These are phyloP conservation scores for Galago senegalensis DNA, from an alignment of 2,797 vertebrate genomes.

Conservation along the genomic window DNA sequence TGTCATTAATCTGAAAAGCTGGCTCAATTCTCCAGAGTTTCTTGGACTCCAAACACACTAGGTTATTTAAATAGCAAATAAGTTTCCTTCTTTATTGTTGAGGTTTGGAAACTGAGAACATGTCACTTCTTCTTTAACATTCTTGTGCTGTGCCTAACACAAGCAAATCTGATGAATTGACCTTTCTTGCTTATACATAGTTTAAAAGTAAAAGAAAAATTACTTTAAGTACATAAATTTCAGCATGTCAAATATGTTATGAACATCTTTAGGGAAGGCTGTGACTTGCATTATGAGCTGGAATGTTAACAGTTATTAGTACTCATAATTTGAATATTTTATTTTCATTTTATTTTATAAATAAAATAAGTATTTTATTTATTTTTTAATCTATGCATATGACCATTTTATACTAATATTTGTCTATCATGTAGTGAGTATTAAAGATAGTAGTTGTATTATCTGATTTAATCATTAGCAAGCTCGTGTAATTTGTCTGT, in stretches of 20 bases:
- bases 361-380: background rate
- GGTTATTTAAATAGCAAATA: background rate
- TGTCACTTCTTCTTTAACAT: background rate
- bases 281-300: background rate
- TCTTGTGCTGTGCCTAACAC: background rate
- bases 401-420: background rate
- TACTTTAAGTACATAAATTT: background rate
- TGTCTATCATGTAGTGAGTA: background rate
- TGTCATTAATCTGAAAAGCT: background rate
- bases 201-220: slow-evolving; percentile 15
- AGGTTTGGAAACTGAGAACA: background rate
- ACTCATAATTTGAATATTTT: background rate
- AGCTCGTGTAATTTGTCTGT: background rate
- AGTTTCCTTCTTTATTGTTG: background rate
- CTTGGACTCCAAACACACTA: background rate
- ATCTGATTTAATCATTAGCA: background rate
- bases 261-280: background rate
- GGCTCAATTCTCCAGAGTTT: background rate
- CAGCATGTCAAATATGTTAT: background rate
- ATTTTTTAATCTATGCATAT: background rate
- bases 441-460: background rate
- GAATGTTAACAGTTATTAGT: background rate
- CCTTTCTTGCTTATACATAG: background rate
- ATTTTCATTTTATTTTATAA: background rate
- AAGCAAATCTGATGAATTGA: background rate